Evolutionary conservation across 2,888 invertebrate genomes (phyloP), one percentile per base, ranked within the genome.

Genomic region (Allygus modestus): DNA sequence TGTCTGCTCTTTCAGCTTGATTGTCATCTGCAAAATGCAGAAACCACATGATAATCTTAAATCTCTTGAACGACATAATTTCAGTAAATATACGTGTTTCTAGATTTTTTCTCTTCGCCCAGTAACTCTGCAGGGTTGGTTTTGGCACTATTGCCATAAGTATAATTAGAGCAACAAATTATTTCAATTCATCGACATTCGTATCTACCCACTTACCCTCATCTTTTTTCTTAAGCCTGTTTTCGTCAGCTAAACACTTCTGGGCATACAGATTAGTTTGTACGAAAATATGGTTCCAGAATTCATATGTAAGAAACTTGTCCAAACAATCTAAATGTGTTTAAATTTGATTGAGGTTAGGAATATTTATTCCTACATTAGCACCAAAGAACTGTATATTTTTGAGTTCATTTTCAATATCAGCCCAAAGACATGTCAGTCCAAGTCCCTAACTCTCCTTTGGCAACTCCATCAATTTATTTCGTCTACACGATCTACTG

Each of bases 1-100:
- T 77, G 81, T 87, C 73, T 7, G 5, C 23, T 58, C 23, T 20
- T 20, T 69, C 4, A 4, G 0, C 17, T n/a, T 33, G 17, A 9
- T 1, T 20, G 31, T 31, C 9, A 9, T 31, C 17, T 69, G 31
- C 9, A 69, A 69, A 69, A n/a, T 69, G 69, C 17, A 69, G 37
- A 33, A 69, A 69, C 7, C 69, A 5, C 33, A 33, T 33, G 4
- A 69, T 31, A 2, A 33, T 2, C 4, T 0, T 31, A n/a, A 31
- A 69, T 33, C 69, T 37, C 33, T 69, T 37, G 1, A 31, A 15
- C 0, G 69, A 9, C 69, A 69, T 69, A n/a, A 69, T n/a, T 33
- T 69, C 69, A 31, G 17, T 7, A 33, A 69, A 69, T 11, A 69
- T 12, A 15, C 5, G 0, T 2, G 37, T 69, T 31, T 69, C 33